Conservation (phyloP, 2,888 invertebrate genomes). For the Cheilosia impressa region DNA sequence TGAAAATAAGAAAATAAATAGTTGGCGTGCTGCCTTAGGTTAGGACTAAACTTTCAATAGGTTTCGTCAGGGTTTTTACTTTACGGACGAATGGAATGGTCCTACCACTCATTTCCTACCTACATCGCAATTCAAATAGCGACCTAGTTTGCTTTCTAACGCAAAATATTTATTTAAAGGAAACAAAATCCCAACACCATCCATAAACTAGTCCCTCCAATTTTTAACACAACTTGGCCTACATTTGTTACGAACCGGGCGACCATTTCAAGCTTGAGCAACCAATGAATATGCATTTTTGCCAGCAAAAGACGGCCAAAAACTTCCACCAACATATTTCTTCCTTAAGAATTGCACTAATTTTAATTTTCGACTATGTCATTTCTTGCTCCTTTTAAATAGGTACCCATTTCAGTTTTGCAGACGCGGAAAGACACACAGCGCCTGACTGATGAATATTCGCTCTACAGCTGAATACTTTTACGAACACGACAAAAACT, state of each 20-base stretch:
- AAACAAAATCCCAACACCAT: too few relatives aligned
- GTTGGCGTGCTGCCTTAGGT: too few relatives aligned
- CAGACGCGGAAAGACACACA: constrained; percentile 15
- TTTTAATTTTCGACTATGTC: constrained; percentile 61
- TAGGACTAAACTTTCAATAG: too few relatives aligned
- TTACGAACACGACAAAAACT: constrained; percentile 15
- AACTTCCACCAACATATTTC: constrained; percentile 27
- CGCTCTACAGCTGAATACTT: constrained; percentile 33
- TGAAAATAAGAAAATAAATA: too few relatives aligned
- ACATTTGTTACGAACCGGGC: constrained; percentile 17
- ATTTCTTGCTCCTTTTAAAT: constrained; percentile 30
- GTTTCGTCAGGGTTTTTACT: too few relatives aligned
- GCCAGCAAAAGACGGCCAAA: constrained; percentile 14
- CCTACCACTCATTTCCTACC: too few relatives aligned
- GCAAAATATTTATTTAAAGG: too few relatives aligned
- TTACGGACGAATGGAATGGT: too few relatives aligned
- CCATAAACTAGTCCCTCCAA: constrained; percentile 1
- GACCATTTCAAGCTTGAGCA: constrained; percentile 50
- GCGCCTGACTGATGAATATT: constrained; percentile 65
- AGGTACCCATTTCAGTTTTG: background rate
- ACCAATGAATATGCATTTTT: constrained; percentile 60
- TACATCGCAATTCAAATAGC: too few relatives aligned
- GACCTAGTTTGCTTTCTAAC: too few relatives aligned
- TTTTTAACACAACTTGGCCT: background rate
- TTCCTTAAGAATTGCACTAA: constrained; percentile 58